phyloP scores from a whole-genome alignment of 2,797 vertebrate genomes.

The Chlorospingus flavigularis region DNA sequence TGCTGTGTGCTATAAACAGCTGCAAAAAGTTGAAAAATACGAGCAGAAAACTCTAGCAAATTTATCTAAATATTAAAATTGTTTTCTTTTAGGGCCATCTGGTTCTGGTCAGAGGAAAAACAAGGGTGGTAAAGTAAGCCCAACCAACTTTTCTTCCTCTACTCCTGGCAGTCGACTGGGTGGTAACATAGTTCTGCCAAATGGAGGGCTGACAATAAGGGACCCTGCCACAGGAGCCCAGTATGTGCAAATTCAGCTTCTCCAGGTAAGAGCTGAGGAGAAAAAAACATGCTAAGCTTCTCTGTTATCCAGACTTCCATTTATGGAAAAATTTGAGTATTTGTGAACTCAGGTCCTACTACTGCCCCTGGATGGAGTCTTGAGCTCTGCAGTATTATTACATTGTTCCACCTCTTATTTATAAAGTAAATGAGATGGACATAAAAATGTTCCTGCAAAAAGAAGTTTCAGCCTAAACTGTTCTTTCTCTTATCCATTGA shows the following conservation, averaged over 20 bases:
- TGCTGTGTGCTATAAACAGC: background rate
- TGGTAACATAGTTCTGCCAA: constrained; percentile 75
- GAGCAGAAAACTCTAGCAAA: background rate
- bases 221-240: constrained; percentile 84
- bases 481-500: background rate
- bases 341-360: background rate
- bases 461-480: background rate
- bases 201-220: constrained; percentile 81
- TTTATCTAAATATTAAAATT: background rate
- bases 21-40: background rate
- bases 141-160: constrained; percentile 40
- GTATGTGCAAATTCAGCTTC: constrained; percentile 90
- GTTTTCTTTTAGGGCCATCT: constrained; percentile 69
- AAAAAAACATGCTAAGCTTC: background rate
- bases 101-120: constrained; percentile 80
- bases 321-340: background rate
- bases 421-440: background rate
- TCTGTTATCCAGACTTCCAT: background rate
- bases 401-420: background rate
- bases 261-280: constrained; percentile 83
- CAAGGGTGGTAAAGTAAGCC: constrained; percentile 76
- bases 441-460: background rate
- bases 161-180: constrained; percentile 70
- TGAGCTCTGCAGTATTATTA: background rate
- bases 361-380: background rate